Base-by-base conservation (phyloP, 1,140 invertebrate genomes). In the Gonioctena quinquepunctata region DNA sequence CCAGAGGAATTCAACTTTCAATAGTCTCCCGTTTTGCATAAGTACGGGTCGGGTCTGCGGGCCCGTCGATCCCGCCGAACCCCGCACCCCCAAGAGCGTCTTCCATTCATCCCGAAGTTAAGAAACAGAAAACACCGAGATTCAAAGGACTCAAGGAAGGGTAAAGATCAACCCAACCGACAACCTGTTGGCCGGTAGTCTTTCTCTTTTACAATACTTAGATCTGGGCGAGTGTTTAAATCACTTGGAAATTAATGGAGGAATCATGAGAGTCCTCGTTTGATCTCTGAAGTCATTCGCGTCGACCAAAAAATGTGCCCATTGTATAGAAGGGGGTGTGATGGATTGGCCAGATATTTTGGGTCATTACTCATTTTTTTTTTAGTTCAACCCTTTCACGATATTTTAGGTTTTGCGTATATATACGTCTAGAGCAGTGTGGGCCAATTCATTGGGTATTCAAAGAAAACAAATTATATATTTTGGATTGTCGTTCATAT, bases 111-210 rank as follows among this genome's bases (percentile, higher is more conserved):
- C 60, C 72, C 68, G 13, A 66, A 65, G 50, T 73, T 67, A 73
- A 70, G 68, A 70, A 70, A 70, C 28, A 68, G 68, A 72, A 72
- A 69, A 61, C 66, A 49, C 68, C 68, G 42, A 68, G 68, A 70
- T 73, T 73, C 72, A 70, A 73, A 73, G 72, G 72, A 73, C 68
- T 70, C 65, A 61, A 60, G 72, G 33, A 70, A 73, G 72, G 72
- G 68, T 73, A 73, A 70, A 73, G 72, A 70, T 73, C 72, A 73
- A 68, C 65, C 13, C 28, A 63, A 63, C 61, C 71, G 27, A 65
- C 72, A 73, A 73, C 68, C 68, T 73, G 72, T 73, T 73, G 68
- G 66, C 50, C 68, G 60, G 22, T 16, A 61, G 27, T 27, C 22
- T 28, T n/a, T 59, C 56, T 59, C 13, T n/a, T 42, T 42, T 42